Conservation (phyloP, 2,797 vertebrate genomes). For the Manis javanica region DNA sequence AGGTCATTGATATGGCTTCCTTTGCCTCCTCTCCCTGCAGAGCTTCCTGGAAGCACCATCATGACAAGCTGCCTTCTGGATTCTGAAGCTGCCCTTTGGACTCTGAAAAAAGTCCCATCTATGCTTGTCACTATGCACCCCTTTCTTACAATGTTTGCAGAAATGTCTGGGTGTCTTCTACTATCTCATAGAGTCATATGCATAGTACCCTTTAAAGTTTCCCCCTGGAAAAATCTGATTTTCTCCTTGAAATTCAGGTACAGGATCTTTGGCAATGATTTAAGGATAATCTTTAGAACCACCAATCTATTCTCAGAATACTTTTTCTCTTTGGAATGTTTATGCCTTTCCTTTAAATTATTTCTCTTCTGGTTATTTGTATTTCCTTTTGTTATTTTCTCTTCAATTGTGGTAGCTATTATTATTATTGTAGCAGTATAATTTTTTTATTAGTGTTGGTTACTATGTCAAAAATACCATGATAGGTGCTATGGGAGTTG, state of each 20-base stretch:
- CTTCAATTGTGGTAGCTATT: neutral
- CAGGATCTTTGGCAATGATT: neutral
- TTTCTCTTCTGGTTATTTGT: neutral
- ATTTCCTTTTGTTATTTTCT: conserved; percentile 32
- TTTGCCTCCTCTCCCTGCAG: neutral
- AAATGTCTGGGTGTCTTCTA: neutral
- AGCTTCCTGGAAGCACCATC: neutral
- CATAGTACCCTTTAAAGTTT: neutral
- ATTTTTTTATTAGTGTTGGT: neutral
- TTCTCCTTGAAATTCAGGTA: conserved; percentile 18
- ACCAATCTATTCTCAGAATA: conserved; percentile 1
- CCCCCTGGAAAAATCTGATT: neutral
- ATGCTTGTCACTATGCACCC: neutral
- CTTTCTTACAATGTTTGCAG: neutral
- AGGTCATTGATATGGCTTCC: neutral
- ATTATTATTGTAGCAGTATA: neutral
- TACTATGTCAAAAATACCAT: neutral
- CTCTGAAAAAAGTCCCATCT: neutral
- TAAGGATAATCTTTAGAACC: neutral
- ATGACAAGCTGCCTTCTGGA: neutral
- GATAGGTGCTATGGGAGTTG: neutral
- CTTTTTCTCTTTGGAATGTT: neutral
- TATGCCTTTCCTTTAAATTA: conserved; percentile 11
- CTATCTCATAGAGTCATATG: neutral
- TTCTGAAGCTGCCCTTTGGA: neutral